These are phyloP conservation scores for Trichogramma evanescens DNA, from an alignment of 2,888 invertebrate genomes.

Conservation along the genomic window DNA sequence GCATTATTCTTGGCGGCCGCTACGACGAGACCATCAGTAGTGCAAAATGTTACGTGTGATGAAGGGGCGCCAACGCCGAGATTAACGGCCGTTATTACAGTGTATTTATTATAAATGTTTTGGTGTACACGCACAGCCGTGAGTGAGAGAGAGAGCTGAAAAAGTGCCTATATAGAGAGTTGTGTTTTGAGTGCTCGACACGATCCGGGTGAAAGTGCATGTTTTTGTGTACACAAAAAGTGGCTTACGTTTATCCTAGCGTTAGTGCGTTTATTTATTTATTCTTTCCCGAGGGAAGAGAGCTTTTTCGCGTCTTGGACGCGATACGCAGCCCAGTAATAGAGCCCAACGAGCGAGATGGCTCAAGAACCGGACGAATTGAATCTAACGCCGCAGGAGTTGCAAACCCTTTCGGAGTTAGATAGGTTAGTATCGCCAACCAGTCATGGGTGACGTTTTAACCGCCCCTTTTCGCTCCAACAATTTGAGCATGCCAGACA, in stretches of 20 bases:
- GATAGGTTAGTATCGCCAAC: conserved; percentile 62
- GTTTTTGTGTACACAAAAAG: background rate
- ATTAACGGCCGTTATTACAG: no score
- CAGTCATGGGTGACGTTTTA: background rate
- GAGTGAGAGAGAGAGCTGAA: no score
- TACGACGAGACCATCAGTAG: no score
- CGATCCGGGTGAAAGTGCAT: background rate
- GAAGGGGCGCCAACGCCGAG: no score
- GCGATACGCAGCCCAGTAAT: background rate
- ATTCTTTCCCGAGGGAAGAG: background rate
- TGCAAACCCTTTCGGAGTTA: conserved; percentile 78
- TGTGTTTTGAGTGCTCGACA: no score
- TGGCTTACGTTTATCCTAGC: background rate
- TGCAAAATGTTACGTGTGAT: no score
- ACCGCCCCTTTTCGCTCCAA: background rate
- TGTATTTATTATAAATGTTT: no score
- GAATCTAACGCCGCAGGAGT: conserved; percentile 72
- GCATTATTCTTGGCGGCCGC: no score
- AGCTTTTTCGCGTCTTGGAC: background rate
- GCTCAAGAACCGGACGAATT: conserved; percentile 60
- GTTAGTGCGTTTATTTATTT: background rate
- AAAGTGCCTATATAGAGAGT: no score
- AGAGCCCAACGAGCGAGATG: conserved; percentile 34
- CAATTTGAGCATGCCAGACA: no score
- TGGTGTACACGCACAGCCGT: no score